Evolutionary conservation across 1,140 invertebrate genomes (phyloP).

Genomic region (Drosophila ercepeae): DNA sequence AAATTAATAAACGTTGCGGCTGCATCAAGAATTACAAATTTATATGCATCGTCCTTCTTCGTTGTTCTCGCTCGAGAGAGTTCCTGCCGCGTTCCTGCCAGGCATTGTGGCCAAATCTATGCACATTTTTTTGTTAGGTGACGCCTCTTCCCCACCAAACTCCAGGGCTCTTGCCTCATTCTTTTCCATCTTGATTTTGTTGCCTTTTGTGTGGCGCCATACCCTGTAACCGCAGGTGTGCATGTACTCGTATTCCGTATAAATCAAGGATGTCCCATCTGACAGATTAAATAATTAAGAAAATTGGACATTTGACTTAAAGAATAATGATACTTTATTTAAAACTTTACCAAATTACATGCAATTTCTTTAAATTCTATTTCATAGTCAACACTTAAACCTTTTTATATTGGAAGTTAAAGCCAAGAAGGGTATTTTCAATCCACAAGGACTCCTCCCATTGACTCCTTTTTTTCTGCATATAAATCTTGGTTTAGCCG

Average conservation of each 20-base stretch:
- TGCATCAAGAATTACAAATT: constrained; percentile 82
- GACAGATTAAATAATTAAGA: not conserved
- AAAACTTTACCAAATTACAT: no score
- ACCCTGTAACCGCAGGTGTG: constrained; percentile 44
- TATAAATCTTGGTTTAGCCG: constrained; percentile 81
- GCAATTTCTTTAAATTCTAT: no score
- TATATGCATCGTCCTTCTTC: constrained; percentile 64
- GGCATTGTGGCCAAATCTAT: constrained; percentile 74
- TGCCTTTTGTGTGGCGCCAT: constrained; percentile 8
- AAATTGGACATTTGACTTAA: not conserved
- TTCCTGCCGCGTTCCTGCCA: constrained; percentile 50
- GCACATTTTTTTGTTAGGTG: constrained; percentile 60
- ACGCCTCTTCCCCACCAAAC: constrained; percentile 28
- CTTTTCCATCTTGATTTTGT: constrained; percentile 49
- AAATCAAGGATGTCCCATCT: not conserved
- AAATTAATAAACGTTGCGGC: constrained; percentile 80
- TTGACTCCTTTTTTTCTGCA: constrained; percentile 50
- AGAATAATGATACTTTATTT: no score
- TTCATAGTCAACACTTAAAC: no score
- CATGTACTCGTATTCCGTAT: not conserved
- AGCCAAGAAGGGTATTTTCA: constrained; percentile 14
- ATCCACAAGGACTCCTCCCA: not conserved
- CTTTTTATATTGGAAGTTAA: no score
- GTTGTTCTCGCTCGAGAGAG: constrained; percentile 33
- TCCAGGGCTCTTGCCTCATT: constrained; percentile 13